Evolutionary conservation across 2,797 vertebrate genomes (phyloP).

Genomic region (Sebastes umbrosus): DNA sequence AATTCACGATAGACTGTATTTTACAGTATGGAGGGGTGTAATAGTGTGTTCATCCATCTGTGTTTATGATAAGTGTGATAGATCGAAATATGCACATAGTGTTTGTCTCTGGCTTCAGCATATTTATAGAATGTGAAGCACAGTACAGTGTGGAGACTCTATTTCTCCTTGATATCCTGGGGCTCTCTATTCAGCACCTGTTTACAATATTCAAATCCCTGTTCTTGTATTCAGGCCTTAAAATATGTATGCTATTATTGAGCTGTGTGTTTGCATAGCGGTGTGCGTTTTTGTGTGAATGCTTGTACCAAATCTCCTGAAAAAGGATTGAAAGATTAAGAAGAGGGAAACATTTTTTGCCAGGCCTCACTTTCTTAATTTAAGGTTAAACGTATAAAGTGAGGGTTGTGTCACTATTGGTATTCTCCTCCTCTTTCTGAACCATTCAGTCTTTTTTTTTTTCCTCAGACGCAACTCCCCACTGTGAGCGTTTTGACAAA

Average conservation of each 20-base stretch:
- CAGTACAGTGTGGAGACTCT: neutral
- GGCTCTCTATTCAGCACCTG: slow-evolving; percentile 18
- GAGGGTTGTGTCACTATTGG: neutral
- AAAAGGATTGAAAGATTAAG: neutral
- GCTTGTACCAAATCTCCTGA: neutral
- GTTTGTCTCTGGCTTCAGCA: neutral
- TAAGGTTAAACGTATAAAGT: neutral
- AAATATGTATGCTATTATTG: slow-evolving; percentile 8
- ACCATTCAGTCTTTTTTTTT: neutral
- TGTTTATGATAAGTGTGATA: slow-evolving; percentile 12
- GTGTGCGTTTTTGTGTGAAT: neutral
- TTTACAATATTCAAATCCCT: slow-evolving; percentile 27
- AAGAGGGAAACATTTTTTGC: neutral
- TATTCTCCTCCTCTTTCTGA: neutral
- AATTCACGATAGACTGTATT: slow-evolving; percentile 7
- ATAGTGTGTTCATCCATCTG: slow-evolving; percentile 11
- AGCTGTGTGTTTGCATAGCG: neutral
- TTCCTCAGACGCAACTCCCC: neutral
- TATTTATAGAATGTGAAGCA: slow-evolving; percentile 31
- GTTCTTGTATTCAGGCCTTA: slow-evolving; percentile 5
- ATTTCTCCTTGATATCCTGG: neutral
- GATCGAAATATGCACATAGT: slow-evolving; percentile 4
- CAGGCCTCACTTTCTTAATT: neutral
- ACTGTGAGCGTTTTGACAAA: slow-evolving; percentile 5
- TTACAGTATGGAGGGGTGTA: neutral